Evolutionary conservation across 2,113 vertebrate genomes (phyloP), one percentile per base, ranked within the genome.

Genomic region (Trachemys scripta): DNA sequence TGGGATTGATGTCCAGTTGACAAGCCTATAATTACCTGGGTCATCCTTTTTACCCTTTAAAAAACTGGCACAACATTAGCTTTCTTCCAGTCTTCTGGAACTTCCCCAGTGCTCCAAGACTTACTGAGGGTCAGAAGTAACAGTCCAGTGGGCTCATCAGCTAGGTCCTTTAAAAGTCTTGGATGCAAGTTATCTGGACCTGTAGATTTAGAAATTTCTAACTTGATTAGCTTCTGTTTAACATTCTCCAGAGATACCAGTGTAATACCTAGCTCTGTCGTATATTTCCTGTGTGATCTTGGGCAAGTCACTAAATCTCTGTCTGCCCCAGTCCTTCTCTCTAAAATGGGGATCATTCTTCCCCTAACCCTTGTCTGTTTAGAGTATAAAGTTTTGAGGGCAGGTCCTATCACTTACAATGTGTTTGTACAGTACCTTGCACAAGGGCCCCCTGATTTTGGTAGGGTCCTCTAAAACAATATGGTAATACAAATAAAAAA

Each of bases 241-340:
- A 31, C 59, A 65, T 35, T 65, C 31, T 65, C 59, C 25, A 8
- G 31, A 65, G 59, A 35, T 65, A 35, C 31, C 35, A 35, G 13
- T 35, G 35, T 97, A 97, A 96, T 96, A 96, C 90, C 96, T 95
- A 2, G 1, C 95, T 89, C 96, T 96, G 97, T 95, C 93, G 93
- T 45, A 92, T 93, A 89, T 97, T 97, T 97, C 95, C 96, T 97
- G 87, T 97, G 90, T 97, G 94, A 97, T 97, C 95, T 76, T 97
- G 95, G 96, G 96, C 96, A 85, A 47, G 90, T 91, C 72, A 92
- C 94, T 96, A 97, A 92, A 92, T 97, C 94, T 96, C 81, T 42
- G 2, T 91, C 89, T 93, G 93, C 93, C 92, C 97, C 94, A 69
- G n/a, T 96, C 93, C 65, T 65, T 91, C 92, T 90, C 95, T 97